Conservation (phyloP, 2,113 vertebrate species). For the Campylorhamphus procurvoides region DNA sequence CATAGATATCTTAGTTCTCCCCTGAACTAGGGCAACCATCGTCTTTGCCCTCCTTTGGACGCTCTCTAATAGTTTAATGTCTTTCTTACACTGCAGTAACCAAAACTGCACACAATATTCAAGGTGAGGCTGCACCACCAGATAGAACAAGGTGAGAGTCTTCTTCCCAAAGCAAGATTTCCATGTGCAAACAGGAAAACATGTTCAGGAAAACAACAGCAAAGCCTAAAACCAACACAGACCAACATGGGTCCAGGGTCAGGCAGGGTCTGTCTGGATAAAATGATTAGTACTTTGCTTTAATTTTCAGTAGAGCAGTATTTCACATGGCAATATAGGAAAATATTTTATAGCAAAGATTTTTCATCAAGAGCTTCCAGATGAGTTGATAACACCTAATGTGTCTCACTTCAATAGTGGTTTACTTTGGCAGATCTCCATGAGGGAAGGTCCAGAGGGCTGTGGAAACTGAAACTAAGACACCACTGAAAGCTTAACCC, state of each 20-base stretch:
- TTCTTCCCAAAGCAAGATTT: neutral
- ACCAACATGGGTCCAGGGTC: neutral
- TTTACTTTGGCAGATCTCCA: constrained; percentile 27
- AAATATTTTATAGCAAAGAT: constrained; percentile 14
- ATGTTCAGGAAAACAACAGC: neutral
- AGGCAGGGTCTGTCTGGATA: neutral
- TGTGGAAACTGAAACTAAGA: too few species aligned
- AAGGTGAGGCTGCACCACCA: too few species aligned
- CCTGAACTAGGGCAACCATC: too few species aligned
- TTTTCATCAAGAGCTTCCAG: constrained; percentile 37
- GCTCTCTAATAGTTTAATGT: too few species aligned
- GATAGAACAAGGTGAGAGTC: neutral
- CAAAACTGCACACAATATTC: too few species aligned
- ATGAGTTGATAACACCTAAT: constrained; percentile 38
- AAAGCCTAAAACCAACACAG: neutral
- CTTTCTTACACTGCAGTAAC: too few species aligned
- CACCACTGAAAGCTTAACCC: too few species aligned
- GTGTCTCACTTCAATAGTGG: neutral
- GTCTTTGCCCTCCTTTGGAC: too few species aligned
- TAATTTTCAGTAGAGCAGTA: neutral
- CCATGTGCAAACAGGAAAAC: neutral
- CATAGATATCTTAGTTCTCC: too few species aligned
- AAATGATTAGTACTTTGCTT: neutral
- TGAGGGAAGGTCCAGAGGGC: neutral
- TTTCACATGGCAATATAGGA: neutral